Evolutionary conservation across 2,888 invertebrate species (phyloP).

Genomic region (Campopleginae sp.): DNA sequence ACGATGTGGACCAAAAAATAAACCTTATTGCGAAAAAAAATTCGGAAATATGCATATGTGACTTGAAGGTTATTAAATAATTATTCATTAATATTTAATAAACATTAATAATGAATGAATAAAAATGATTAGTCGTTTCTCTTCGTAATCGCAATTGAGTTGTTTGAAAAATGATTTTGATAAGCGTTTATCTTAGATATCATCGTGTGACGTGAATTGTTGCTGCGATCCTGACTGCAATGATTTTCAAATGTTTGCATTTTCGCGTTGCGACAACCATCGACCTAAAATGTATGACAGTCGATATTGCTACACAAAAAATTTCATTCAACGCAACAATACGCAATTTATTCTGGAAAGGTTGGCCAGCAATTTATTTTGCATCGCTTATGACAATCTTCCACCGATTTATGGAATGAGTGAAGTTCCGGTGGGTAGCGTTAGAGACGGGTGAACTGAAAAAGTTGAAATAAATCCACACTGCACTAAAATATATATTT

Average conservation of each 20-base stretch:
- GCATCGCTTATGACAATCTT: slow-evolving; percentile 87
- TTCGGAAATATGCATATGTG: slow-evolving; percentile 86
- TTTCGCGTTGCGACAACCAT: slow-evolving; percentile 86
- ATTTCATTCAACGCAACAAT: slow-evolving; percentile 86
- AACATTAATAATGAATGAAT: background rate
- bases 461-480: slow-evolving; percentile 3
- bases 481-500: background rate
- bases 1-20: slow-evolving; percentile 26
- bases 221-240: slow-evolving; percentile 93
- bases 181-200: slow-evolving; percentile 64
- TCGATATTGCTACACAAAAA: slow-evolving; percentile 86
- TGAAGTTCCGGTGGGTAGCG: slow-evolving; percentile 70
- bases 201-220: slow-evolving; percentile 92
- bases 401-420: slow-evolving; percentile 81
- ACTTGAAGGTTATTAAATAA: slow-evolving; percentile 84
- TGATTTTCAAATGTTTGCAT: slow-evolving; percentile 86
- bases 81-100: background rate
- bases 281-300: slow-evolving; percentile 79
- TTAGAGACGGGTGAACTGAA: slow-evolving; percentile 10
- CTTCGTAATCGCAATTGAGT: background rate
- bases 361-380: slow-evolving; percentile 85
- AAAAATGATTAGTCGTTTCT: background rate
- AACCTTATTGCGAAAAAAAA: slow-evolving; percentile 69
- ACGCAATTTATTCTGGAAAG: slow-evolving; percentile 83
- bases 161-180: background rate